These are phyloP conservation scores for Lithophane socia DNA, from an alignment of 2,888 invertebrate genomes.

Conservation along the genomic window DNA sequence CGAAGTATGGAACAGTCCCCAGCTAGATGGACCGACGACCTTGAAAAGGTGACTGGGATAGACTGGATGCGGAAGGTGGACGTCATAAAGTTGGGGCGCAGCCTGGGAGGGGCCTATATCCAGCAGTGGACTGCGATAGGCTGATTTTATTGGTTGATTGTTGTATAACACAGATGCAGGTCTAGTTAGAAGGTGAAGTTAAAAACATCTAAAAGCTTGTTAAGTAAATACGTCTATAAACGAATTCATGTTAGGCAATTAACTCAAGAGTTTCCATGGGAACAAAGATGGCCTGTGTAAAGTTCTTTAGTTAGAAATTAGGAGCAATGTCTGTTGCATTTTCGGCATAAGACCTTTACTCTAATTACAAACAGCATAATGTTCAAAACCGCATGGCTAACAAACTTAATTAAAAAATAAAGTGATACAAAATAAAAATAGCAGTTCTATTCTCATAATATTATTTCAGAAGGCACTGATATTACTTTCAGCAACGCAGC, in stretches of 20 bases:
- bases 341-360: not conserved
- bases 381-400: not conserved
- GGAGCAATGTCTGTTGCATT: not conserved
- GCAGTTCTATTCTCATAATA: slow-evolving; percentile 9
- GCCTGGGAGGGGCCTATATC: not conserved
- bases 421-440: slow-evolving; percentile 12
- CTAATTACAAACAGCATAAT: not conserved
- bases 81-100: not conserved
- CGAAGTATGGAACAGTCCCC: not conserved
- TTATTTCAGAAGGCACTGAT: slow-evolving; percentile 13
- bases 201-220: not conserved
- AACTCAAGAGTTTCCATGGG: not conserved
- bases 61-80: not conserved
- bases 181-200: not conserved
- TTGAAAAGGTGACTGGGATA: not conserved
- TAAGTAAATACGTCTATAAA: not conserved
- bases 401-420: slow-evolving; percentile 31
- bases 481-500: slow-evolving; percentile 30
- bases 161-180: not conserved
- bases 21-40: not conserved
- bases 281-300: not conserved
- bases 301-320: not conserved
- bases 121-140: not conserved
- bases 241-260: not conserved
- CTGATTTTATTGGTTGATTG: not conserved